phyloP scores from a whole-genome alignment of 2,888 invertebrate genomes.

The Slavum lentiscoides region DNA sequence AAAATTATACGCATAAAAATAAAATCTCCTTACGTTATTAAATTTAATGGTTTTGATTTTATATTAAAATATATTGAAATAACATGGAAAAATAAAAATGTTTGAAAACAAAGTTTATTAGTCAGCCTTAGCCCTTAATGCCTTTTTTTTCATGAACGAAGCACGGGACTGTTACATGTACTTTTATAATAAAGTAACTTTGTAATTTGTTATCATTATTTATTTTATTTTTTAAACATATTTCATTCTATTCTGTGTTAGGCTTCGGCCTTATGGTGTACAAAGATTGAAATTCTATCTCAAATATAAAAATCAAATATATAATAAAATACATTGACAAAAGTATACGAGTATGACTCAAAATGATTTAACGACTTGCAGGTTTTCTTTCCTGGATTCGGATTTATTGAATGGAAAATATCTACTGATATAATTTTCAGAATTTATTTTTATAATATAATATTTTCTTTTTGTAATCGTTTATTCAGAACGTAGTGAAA shows the following conservation, averaged over 20 bases:
- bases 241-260: neutral
- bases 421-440: neutral
- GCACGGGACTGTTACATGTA: no score
- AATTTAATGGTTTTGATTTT: no score
- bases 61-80: no score
- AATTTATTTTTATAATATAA: neutral
- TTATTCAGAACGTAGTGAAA: neutral
- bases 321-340: neutral
- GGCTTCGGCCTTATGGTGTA: neutral
- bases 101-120: no score
- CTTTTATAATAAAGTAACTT: neutral
- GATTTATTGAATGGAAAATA: neutral
- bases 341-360: neutral
- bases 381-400: constrained; percentile 1
- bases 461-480: neutral
- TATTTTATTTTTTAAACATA: neutral
- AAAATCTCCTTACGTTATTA: no score
- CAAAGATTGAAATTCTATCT: neutral
- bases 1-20: no score
- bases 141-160: no score
- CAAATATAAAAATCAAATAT: neutral
- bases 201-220: neutral
- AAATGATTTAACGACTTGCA: no score
- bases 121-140: no score
- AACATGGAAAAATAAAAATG: no score